These are phyloP conservation scores for Lates calcarifer DNA, from an alignment of 2,113 vertebrate species.

Conservation along the genomic window DNA sequence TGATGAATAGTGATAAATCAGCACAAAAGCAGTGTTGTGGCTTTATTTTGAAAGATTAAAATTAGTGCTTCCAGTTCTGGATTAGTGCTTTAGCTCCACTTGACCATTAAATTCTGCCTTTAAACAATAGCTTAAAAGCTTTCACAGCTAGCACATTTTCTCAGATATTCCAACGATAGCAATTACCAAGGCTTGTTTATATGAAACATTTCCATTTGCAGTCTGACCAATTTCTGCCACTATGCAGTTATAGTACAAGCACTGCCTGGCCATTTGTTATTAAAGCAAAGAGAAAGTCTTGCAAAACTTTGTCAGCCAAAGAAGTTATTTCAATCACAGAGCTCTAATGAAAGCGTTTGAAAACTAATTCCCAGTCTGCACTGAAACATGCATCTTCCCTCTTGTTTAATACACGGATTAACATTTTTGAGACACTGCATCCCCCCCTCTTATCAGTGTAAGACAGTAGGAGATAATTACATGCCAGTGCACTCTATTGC, in stretches of 20 bases:
- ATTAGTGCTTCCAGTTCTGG: constrained; percentile 19
- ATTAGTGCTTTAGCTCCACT: constrained; percentile 53
- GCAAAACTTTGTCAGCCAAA: constrained; percentile 46
- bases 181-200: constrained; percentile 59
- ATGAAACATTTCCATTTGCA: constrained; percentile 28
- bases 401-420: constrained; percentile 71
- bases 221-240: constrained; percentile 31
- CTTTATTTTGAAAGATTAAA: constrained; percentile 56
- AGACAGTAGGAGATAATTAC: constrained; percentile 74
- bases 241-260: constrained; percentile 41
- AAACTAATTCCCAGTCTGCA: constrained; percentile 59
- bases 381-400: constrained; percentile 58
- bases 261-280: constrained; percentile 27
- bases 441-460: constrained; percentile 65
- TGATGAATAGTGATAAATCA: constrained; percentile 27
- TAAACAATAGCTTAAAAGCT: constrained; percentile 67
- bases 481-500: constrained; percentile 42
- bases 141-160: constrained; percentile 58
- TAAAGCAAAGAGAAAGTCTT: constrained; percentile 37
- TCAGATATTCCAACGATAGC: constrained; percentile 64
- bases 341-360: constrained; percentile 66
- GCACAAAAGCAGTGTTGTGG: constrained; percentile 18
- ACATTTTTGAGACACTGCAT: constrained; percentile 57
- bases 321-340: constrained; percentile 55
- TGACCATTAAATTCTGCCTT: constrained; percentile 54